These are phyloP conservation scores for Chelonus formosanus DNA, from an alignment of 2,888 invertebrate genomes.

Conservation along the genomic window DNA sequence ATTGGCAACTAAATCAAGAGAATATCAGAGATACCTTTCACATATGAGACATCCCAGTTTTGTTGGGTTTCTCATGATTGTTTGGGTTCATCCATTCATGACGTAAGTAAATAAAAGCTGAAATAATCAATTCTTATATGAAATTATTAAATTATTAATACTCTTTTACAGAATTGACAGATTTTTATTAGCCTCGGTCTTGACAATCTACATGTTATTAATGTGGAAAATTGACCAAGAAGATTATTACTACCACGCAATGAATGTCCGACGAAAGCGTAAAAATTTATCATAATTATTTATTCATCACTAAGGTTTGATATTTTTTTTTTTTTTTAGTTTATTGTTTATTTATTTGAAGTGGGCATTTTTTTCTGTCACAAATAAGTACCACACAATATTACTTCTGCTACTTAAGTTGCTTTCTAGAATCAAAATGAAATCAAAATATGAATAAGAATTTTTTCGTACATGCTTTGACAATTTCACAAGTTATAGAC, in stretches of 20 bases:
- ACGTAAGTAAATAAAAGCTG: conserved; percentile 58
- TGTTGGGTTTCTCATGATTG: conserved; percentile 68
- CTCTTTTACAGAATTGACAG: conserved; percentile 67
- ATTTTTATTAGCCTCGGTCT: conserved; percentile 66
- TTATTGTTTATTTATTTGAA: too few species aligned
- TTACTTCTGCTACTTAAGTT: too few species aligned
- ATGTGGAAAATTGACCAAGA: conserved; percentile 71
- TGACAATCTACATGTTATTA: conserved; percentile 70
- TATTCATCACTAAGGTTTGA: too few species aligned
- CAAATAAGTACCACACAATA: too few species aligned
- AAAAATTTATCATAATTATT: too few species aligned
- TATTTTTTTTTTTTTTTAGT: neutral
- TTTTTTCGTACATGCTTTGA: too few species aligned
- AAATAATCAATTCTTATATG: too few species aligned
- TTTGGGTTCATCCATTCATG: conserved; percentile 72
- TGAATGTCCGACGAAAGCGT: conserved; percentile 48
- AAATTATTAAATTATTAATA: conserved; percentile 21
- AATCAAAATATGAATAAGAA: too few species aligned
- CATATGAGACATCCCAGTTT: conserved; percentile 75
- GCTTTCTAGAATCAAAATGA: too few species aligned
- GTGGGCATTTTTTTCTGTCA: too few species aligned
- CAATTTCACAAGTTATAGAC: too few species aligned
- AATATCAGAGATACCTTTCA: conserved; percentile 67
- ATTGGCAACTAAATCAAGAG: conserved; percentile 67
- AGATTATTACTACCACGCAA: conserved; percentile 69